Evolutionary conservation across 1,140 invertebrate species (phyloP), one percentile per base, ranked within the genome.

Genomic region (Matsumurasca onukii): DNA sequence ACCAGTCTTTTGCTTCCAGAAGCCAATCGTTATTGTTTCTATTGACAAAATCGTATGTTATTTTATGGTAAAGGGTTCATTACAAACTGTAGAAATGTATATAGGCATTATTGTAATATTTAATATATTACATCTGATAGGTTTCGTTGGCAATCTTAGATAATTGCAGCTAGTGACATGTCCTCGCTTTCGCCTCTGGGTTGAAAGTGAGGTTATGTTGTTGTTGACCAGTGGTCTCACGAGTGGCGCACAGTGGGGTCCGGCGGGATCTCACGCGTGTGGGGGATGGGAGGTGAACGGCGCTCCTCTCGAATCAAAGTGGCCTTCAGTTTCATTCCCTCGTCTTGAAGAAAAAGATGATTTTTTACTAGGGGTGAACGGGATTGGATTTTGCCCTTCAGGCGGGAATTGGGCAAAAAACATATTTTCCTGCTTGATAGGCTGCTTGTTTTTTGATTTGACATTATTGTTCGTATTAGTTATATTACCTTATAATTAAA

Each of bases 31-130:
- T 39, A 39, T 9, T 39, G 17, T 39, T 5, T 39, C 34, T 17
- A 9, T 39, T 39, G 17, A 39, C 5, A 39, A 9, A 39, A 9
- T 39, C 17, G 34, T 39, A 39, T 39, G 5, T 39, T 39, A 12
- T 25, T 59, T 59, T 59, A 20, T 24, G 15, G 15, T 59, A 59
- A 27, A 24, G 55, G 55, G 55, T 59, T 59, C 55, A 59, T 27
- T 59, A 27, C 25, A 59, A 59, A 52, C 5, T 39, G 34, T 39
- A 22, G 49, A 52, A 59, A 9, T 59, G 55, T 59, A 59, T 29
- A 59, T 59, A 27, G 9, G 55, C 55, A 59, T 59, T 59, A 59
- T 59, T 59, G 55, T 59, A 59, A 59, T 59, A 59, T 59, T 59
- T 59, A 59, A 59, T 59, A 27, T 59, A 59, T 59, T 59, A 59